A percentile compares a stretch with the other conserved stretches of the same genome.
Conservation (phyloP, 2,113 vertebrate genomes). For the Tringa solitaria region DNA sequence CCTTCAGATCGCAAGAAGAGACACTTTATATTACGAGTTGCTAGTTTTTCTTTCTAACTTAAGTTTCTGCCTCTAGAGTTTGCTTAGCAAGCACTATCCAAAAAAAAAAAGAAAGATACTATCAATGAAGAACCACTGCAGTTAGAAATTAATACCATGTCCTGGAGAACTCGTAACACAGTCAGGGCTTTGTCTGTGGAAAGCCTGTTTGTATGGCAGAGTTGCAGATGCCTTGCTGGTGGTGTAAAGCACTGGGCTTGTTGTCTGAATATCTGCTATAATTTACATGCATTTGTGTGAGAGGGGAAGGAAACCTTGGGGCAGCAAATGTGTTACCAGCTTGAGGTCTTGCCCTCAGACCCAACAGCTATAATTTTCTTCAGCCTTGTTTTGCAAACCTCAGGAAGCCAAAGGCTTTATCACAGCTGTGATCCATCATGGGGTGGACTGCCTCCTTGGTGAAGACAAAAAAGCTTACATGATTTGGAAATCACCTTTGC, state of each 20-base stretch:
- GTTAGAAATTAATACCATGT: background rate
- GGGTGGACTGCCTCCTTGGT: background rate
- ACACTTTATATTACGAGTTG: background rate
- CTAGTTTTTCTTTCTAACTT: background rate
- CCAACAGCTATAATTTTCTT: background rate
- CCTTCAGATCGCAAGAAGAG: background rate
- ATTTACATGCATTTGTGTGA: background rate
- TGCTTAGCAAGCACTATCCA: background rate
- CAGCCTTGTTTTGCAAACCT: background rate
- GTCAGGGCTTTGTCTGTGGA: background rate
- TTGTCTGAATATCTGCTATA: background rate
- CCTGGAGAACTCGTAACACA: background rate
- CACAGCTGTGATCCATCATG: background rate
- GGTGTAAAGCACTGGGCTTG: background rate
- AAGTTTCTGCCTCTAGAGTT: background rate
- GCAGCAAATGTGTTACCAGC: background rate
- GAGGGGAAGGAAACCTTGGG: background rate
- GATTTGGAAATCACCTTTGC: background rate
- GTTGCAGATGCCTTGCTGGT: background rate
- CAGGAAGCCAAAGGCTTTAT: background rate
- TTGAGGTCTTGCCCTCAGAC: background rate
- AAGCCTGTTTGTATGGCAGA: background rate
- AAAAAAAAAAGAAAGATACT: background rate
- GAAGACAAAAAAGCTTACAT: background rate
- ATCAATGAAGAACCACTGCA: background rate